phyloP scores from a whole-genome alignment of 37 sponge, comb jelly and placozoan species.

The Cladorhizidae sp. region DNA sequence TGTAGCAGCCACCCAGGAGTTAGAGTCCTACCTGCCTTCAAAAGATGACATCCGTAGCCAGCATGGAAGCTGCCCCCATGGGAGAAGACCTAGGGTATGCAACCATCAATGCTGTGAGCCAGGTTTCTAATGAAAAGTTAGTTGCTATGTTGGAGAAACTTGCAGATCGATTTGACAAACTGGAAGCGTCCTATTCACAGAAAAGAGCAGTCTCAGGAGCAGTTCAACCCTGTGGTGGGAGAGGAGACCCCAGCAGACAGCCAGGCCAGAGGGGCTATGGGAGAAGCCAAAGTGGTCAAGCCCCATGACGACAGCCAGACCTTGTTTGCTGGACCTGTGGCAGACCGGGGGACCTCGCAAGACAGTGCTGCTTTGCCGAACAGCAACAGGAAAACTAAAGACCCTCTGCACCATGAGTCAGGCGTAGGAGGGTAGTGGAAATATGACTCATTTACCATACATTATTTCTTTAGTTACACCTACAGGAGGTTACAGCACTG shows the following conservation, averaged over 20 bases:
- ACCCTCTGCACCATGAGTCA: conserved; percentile 32
- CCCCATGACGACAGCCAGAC: not conserved
- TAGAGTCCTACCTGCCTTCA: conserved; percentile 38
- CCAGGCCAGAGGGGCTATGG: not conserved
- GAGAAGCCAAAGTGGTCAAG: not conserved
- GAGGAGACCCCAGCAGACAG: not conserved
- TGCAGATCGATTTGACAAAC: conserved; percentile 17
- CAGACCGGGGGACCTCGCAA: conserved; percentile 30
- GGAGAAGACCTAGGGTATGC: not conserved
- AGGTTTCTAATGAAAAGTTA: not conserved
- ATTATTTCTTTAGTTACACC: conserved; percentile 4
- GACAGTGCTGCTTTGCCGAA: not conserved
- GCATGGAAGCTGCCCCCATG: not conserved
- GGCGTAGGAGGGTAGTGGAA: conserved; percentile 19
- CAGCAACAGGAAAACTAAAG: conserved; percentile 34
- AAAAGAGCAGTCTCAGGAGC: not conserved
- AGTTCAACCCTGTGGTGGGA: too few species aligned
- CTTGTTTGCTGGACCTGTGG: conserved; percentile 36
- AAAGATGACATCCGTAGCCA: not conserved
- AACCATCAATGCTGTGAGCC: not conserved
- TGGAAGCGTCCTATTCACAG: conserved; percentile 4
- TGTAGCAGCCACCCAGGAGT: conserved; percentile 50
- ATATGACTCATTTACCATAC: not conserved
- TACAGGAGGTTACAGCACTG: conserved; percentile 1
- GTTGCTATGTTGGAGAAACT: not conserved